Conservation (phyloP, 2,113 vertebrate genomes). For the Serinus canaria region DNA sequence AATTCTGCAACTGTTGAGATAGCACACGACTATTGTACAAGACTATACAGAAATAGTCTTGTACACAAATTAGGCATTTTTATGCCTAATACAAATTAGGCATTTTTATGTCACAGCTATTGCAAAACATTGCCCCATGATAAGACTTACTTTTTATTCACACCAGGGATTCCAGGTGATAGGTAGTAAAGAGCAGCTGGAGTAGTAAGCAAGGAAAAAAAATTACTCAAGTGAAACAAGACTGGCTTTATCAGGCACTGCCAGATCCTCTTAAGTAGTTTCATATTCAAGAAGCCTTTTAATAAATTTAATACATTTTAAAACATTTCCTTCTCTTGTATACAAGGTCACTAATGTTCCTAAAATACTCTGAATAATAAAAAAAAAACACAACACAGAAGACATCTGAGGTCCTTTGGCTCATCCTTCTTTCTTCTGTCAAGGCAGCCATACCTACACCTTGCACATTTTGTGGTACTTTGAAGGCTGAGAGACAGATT, state of each 20-base stretch:
- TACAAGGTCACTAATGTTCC: neutral
- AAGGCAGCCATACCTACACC: neutral
- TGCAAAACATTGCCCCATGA: neutral
- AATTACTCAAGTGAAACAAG: neutral
- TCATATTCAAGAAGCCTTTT: neutral
- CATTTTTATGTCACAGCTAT: neutral
- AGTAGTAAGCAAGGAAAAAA: neutral
- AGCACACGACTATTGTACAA: neutral
- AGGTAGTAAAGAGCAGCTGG: neutral
- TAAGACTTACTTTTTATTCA: neutral
- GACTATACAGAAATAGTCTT: neutral
- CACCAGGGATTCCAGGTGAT: neutral
- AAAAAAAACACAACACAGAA: neutral
- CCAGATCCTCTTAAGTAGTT: neutral
- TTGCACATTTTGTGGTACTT: neutral
- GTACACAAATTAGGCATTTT: neutral
- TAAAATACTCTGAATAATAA: neutral
- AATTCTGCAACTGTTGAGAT: neutral
- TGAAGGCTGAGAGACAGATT: neutral
- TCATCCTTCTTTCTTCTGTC: neutral
- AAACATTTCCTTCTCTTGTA: neutral
- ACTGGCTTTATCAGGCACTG: neutral
- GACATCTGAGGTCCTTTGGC: neutral
- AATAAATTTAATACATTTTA: neutral
- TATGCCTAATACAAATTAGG: neutral